Percentiles rank a stretch among this genome's conserved stretches.
phyloP scores from a whole-genome alignment of 2,113 vertebrate species.

The Centrocercus urophasianus region DNA sequence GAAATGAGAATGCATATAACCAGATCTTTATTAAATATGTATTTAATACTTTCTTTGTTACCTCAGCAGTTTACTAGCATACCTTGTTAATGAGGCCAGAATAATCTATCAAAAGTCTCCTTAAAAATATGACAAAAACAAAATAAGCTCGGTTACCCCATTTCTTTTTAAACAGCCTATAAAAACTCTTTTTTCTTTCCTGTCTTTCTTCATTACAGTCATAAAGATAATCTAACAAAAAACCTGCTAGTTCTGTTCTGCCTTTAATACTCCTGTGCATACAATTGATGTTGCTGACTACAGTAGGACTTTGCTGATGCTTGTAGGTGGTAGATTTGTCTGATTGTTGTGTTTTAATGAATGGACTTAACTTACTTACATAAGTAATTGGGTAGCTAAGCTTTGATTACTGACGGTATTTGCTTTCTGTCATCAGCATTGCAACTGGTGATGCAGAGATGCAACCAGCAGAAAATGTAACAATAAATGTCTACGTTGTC shows the following conservation, averaged over 20 bases:
- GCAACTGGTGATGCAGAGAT: not conserved
- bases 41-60: not conserved
- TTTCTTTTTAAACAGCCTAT: not conserved
- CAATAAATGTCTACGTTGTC: not conserved
- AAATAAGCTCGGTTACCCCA: not conserved
- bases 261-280: not conserved
- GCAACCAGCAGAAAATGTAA: not conserved
- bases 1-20: not conserved
- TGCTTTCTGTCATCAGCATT: not conserved
- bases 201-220: not conserved
- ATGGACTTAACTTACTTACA: not conserved
- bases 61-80: not conserved
- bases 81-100: not conserved
- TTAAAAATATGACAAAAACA: not conserved
- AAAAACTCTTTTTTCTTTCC: not conserved
- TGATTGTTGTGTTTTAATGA: not conserved
- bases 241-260: not conserved
- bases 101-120: not conserved
- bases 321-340: not conserved
- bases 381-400: not conserved
- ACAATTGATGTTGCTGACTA: not conserved
- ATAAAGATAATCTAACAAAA: not conserved
- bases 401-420: not conserved
- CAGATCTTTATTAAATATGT: not conserved
- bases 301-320: not conserved